A percentile compares a stretch with the other conserved stretches of the same genome.
Conservation (phyloP, 2,113 vertebrate genomes). For the Puntigrus tetrazona region DNA sequence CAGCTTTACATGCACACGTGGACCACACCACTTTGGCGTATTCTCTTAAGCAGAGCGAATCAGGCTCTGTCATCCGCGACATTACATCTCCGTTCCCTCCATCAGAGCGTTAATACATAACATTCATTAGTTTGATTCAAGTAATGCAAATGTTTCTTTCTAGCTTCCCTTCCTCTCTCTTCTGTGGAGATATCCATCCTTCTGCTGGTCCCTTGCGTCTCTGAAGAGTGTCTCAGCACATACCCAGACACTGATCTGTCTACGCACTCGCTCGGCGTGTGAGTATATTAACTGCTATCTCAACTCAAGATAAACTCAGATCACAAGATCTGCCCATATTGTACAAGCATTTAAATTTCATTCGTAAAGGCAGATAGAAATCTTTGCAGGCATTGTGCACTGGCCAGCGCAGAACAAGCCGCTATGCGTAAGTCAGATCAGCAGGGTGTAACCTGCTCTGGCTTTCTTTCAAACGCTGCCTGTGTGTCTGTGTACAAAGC, state of each 20-base stretch:
- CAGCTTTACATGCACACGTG: no score
- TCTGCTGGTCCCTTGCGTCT: no score
- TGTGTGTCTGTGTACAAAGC: neutral
- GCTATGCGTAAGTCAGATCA: neutral
- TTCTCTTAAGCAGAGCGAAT: no score
- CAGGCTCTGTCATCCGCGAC: no score
- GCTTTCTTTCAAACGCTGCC: neutral
- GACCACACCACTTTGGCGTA: no score
- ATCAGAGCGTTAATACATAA: no score
- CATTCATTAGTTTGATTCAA: no score
- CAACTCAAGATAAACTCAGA: slow-evolving; percentile 43
- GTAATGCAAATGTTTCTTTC: no score
- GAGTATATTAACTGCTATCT: slow-evolving; percentile 41
- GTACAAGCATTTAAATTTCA: slow-evolving; percentile 38
- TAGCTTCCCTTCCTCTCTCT: neutral
- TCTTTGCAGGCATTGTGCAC: neutral
- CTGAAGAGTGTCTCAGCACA: slow-evolving; percentile 32
- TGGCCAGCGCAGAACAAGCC: neutral
- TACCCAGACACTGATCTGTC: slow-evolving; percentile 21
- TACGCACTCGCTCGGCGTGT: slow-evolving; percentile 16
- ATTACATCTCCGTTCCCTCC: no score
- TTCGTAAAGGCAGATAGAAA: neutral
- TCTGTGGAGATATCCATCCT: neutral
- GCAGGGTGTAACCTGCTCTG: neutral
- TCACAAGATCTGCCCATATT: slow-evolving; percentile 21